These are phyloP conservation scores for Lethocerus indicus DNA, from an alignment of 1,140 invertebrate genomes.

Conservation along the genomic window DNA sequence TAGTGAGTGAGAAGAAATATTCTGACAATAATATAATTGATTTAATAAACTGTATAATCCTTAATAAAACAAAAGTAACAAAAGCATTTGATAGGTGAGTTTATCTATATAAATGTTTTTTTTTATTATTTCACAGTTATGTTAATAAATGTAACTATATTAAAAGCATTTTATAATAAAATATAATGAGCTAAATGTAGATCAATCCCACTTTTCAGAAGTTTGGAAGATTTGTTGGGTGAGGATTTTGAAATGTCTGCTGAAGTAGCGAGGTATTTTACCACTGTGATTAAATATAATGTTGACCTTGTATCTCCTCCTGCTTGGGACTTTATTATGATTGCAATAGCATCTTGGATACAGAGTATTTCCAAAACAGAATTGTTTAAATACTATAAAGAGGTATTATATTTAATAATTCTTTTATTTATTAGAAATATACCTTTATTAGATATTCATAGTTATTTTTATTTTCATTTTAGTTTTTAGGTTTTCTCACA, in stretches of 20 bases:
- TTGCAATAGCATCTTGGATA: slow-evolving; percentile 43
- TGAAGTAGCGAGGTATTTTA: slow-evolving; percentile 8
- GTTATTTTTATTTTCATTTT: not conserved
- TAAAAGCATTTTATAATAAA: no score
- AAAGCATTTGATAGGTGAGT: no score
- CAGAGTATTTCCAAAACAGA: slow-evolving; percentile 27
- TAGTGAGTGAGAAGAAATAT: no score
- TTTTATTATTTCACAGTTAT: no score
- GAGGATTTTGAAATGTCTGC: not conserved
- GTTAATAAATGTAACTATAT: no score
- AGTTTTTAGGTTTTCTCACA: slow-evolving; percentile 7
- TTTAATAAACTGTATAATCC: no score
- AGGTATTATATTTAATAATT: no score
- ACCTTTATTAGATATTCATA: not conserved
- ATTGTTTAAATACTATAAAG: not conserved
- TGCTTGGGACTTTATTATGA: slow-evolving; percentile 44
- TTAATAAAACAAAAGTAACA: no score
- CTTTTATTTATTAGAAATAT: slow-evolving; percentile 23
- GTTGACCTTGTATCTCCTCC: not conserved
- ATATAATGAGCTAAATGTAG: no score
- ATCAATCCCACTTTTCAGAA: no score
- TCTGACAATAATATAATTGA: no score
- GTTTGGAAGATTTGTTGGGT: not conserved
- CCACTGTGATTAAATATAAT: not conserved
- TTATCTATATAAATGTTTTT: no score